Conservation (phyloP, 2,113 vertebrate genomes). For the Thryonomys swinderianus region DNA sequence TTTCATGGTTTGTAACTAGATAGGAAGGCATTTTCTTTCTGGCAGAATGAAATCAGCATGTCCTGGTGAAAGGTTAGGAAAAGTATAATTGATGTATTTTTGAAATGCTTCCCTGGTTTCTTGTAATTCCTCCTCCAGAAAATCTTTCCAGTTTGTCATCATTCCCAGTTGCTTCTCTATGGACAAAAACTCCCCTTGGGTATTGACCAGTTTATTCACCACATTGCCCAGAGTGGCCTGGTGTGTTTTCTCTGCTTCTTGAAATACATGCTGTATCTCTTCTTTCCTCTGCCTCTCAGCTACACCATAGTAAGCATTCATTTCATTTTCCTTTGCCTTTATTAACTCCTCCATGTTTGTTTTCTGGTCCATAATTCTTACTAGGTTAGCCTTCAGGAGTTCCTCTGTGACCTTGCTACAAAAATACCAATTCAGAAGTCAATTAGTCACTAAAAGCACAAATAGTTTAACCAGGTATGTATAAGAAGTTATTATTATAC, state of each 20-base stretch:
- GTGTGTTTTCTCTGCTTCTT: slow-evolving; percentile 64
- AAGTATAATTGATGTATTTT: slow-evolving; percentile 84
- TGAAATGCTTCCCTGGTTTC: slow-evolving; percentile 85
- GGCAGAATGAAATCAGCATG: slow-evolving; percentile 87
- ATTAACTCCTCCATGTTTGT: slow-evolving; percentile 59
- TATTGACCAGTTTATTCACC: slow-evolving; percentile 56
- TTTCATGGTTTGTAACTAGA: background rate
- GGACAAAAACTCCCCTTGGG: slow-evolving; percentile 74
- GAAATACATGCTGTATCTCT: slow-evolving; percentile 72
- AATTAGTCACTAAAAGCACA: slow-evolving; percentile 8
- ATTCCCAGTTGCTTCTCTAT: slow-evolving; percentile 69
- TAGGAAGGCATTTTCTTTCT: slow-evolving; percentile 78
- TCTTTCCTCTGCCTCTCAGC: slow-evolving; percentile 72
- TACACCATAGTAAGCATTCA: slow-evolving; percentile 65
- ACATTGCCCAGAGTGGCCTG: slow-evolving; percentile 70
- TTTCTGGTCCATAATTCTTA: slow-evolving; percentile 56
- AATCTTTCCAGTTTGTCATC: slow-evolving; percentile 84
- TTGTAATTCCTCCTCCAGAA: slow-evolving; percentile 83
- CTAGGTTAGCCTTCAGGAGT: slow-evolving; percentile 22
- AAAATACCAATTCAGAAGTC: slow-evolving; percentile 33
- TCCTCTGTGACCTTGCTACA: slow-evolving; percentile 74
- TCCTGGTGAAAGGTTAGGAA: slow-evolving; percentile 83
- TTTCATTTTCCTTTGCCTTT: slow-evolving; percentile 71
- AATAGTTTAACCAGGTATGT: background rate
- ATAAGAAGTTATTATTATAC: background rate